phyloP scores from a whole-genome alignment of 2,113 vertebrate species.

The Passer montanus region DNA sequence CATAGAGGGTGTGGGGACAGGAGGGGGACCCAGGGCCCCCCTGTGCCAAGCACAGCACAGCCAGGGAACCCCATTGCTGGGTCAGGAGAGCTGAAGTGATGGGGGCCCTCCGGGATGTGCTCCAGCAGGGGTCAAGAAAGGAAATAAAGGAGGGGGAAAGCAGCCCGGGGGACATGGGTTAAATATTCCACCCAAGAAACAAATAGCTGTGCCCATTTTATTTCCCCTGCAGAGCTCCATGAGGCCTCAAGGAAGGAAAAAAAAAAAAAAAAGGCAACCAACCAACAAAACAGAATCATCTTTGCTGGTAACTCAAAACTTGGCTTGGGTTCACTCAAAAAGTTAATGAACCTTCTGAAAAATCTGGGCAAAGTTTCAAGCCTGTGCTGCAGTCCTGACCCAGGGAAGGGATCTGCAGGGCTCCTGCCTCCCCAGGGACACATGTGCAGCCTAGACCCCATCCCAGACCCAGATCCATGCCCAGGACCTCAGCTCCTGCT shows the following conservation, averaged over 20 bases:
- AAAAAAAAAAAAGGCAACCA: neutral
- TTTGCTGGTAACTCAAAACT: neutral
- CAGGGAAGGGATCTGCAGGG: neutral
- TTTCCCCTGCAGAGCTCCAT: neutral
- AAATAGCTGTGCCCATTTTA: neutral
- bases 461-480: neutral
- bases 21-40: neutral
- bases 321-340: neutral
- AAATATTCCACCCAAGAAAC: neutral
- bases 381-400: neutral
- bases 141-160: neutral
- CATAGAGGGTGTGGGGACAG: accelerated
- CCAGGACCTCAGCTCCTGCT: neutral
- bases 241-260: neutral
- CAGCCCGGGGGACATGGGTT: accelerated
- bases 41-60: neutral
- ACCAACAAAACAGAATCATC: neutral
- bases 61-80: neutral
- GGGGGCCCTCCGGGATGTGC: neutral
- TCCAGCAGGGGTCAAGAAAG: neutral
- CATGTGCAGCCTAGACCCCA: accelerated
- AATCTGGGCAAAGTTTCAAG: neutral
- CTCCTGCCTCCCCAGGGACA: neutral
- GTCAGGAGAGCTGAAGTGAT: accelerated
- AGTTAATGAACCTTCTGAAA: neutral